Percentiles rank a stretch among this genome's conserved stretches.
Conservation (phyloP, 2,797 vertebrate species). For the Characodon lateralis region DNA sequence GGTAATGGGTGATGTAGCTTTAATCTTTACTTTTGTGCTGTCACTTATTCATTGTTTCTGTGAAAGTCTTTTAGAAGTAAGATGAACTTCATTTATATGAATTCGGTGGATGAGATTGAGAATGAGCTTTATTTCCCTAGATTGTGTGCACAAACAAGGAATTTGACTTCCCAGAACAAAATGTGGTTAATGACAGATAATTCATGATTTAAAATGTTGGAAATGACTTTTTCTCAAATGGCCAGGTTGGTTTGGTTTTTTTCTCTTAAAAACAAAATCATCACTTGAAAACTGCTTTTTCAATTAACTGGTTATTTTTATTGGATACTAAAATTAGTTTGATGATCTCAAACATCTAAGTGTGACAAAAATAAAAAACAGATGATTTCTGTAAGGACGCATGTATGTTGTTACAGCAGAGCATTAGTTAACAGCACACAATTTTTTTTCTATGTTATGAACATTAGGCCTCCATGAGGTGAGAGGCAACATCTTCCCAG, state of each 20-base stretch:
- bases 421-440: neutral
- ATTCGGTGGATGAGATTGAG: neutral
- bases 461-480: neutral
- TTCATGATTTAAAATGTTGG: too few species aligned
- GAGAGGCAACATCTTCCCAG: neutral
- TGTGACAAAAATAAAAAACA: neutral
- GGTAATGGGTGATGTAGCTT: neutral
- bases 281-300: neutral
- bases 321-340: neutral
- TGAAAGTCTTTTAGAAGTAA: neutral
- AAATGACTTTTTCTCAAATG: too few species aligned
- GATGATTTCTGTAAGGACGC: neutral
- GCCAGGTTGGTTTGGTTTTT: too few species aligned
- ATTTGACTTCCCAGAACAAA: too few species aligned
- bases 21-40: conserved; percentile 7
- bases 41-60: neutral
- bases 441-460: neutral
- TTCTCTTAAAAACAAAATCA: neutral
- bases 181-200: too few species aligned
- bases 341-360: neutral
- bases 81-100: neutral
- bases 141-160: too few species aligned
- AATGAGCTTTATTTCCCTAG: too few species aligned
- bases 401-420: neutral
- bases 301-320: neutral